These are phyloP conservation scores for Dasyornis broadbenti DNA, from an alignment of 2,113 vertebrate genomes.

Conservation along the genomic window DNA sequence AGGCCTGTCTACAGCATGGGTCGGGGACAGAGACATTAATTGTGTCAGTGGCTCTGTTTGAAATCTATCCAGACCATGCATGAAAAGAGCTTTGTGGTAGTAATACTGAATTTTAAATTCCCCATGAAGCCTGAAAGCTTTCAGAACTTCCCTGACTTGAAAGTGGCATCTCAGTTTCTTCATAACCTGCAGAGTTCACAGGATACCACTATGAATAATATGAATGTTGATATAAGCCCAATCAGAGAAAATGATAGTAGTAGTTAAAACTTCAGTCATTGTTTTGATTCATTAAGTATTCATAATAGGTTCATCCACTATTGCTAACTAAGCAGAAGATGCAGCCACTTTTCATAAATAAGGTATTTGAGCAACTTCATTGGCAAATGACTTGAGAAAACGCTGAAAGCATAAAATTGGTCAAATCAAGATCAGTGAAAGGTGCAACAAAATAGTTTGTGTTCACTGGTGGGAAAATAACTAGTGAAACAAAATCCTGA, in stretches of 20 bases:
- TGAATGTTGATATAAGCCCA: neutral
- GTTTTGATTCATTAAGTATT: neutral
- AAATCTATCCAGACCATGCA: neutral
- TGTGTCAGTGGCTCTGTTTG: neutral
- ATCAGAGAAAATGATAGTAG: neutral
- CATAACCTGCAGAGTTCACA: neutral
- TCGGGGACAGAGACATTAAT: neutral
- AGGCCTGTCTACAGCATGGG: neutral
- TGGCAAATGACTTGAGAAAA: constrained; percentile 29
- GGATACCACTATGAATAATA: neutral
- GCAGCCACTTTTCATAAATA: constrained; percentile 3
- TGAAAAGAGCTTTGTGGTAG: neutral
- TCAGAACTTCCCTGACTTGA: neutral
- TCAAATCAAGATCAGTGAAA: neutral
- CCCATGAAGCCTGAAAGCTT: neutral
- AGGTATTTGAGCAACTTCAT: constrained; percentile 15
- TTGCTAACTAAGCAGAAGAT: constrained; percentile 32
- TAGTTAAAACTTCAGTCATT: neutral
- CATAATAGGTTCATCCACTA: neutral
- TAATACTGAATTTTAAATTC: neutral
- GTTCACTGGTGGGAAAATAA: constrained; percentile 30
- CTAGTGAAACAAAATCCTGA: constrained; percentile 26
- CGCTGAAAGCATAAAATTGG: neutral
- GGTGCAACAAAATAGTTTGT: neutral
- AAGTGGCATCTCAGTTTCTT: neutral